Base-by-base conservation (phyloP, 2,888 invertebrate genomes). In the Imbricaverruca yamaguchii region DNA sequence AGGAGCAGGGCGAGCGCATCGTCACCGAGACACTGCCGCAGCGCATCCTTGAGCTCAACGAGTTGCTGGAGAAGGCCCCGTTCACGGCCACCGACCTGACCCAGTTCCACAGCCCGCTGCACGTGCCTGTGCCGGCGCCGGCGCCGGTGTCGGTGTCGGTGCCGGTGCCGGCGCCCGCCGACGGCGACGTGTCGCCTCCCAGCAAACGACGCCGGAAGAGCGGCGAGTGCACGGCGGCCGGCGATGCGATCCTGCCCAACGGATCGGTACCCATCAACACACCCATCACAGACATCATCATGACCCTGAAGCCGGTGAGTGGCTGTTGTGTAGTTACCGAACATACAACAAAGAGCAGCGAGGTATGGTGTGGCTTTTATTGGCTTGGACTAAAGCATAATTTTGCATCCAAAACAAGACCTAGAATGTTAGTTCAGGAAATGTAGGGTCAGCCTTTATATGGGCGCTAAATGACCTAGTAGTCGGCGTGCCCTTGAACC, bases 11-110 rank as follows among this genome's bases (percentile, higher is more conserved):
- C 18, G 97, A 97, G 87, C 92, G 92, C 84, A 89, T 97, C 83
- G 93, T 97, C 82, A 90, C 95, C 82, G 93, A 93, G 88, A 94
- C 93, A 80, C 97, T 97, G 88, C 97, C 98, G 18, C 93, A 94
- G 86, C 97, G 96, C 88, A 97, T 97, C 85, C 92, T 96, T 12
- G 93, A 93, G 87, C 89, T 97, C 83, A 96, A 97, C 89, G 93
- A 93, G 84, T 89, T 97, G 82, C 89, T 97, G 85, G 93, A 94
- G 86, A 94, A 94, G 57, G 89, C 93, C 82, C 91, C 92, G 87
- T 95, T 97, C 87, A 92, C 91, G 86, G 92, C 93, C 85, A 90
- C 93, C 83, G 91, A 93, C 86, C 91, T 95, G 84, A 89, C 90
- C 81, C 93, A 93, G 86, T 93, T 97, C 74, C 92, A 93, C 87